Evolutionary conservation across 2,888 invertebrate species (phyloP).

Genomic region (Tachina fera): DNA sequence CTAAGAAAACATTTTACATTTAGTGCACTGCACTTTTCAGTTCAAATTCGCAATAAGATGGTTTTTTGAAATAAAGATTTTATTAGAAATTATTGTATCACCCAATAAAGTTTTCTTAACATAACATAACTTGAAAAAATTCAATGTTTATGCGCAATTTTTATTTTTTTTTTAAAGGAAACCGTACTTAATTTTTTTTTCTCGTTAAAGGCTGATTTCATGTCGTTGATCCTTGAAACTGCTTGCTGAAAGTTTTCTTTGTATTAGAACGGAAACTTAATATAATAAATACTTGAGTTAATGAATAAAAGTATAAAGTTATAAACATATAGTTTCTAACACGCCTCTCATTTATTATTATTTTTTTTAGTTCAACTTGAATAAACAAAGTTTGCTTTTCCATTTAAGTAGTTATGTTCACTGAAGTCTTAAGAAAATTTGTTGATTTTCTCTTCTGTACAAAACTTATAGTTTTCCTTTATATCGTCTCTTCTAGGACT

Average conservation of each 20-base stretch:
- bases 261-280: constrained; percentile 40
- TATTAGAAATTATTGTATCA: too few species aligned
- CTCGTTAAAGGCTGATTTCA: constrained; percentile 47
- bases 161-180: neutral
- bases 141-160: too few species aligned
- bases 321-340: constrained; percentile 10
- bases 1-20: too few species aligned
- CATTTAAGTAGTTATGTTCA: neutral
- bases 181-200: constrained; percentile 41
- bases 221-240: constrained; percentile 14
- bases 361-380: constrained; percentile 51
- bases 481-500: constrained; percentile 24
- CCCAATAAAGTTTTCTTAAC: too few species aligned
- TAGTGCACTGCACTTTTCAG: too few species aligned
- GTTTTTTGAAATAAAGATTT: too few species aligned
- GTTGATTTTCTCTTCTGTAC: neutral
- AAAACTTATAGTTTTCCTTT: constrained; percentile 36
- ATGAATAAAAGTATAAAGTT: constrained; percentile 59
- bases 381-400: constrained; percentile 44
- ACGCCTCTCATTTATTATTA: constrained; percentile 19
- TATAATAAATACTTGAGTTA: constrained; percentile 65
- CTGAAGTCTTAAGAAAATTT: constrained; percentile 40
- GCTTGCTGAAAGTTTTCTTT: constrained; percentile 15
- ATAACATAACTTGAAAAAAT: too few species aligned
- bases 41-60: too few species aligned